These are phyloP conservation scores for Villa cingulata DNA, from an alignment of 2,888 invertebrate species.

Conservation along the genomic window DNA sequence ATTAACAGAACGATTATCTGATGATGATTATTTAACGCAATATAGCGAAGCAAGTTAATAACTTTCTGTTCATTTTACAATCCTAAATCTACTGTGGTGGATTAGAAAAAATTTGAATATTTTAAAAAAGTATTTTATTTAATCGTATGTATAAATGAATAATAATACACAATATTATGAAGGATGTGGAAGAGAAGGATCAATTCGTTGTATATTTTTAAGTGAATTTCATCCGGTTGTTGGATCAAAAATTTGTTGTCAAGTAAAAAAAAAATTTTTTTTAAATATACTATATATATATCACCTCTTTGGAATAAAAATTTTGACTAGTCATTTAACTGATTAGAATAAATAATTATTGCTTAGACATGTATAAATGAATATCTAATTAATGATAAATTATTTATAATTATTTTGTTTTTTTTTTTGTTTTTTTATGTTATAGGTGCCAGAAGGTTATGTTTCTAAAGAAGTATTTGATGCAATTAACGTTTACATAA, in stretches of 20 bases:
- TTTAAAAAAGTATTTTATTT: too few species aligned
- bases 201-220: conserved; percentile 69
- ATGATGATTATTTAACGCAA: too few species aligned
- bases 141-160: not conserved
- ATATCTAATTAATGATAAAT: too few species aligned
- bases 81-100: too few species aligned
- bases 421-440: too few species aligned
- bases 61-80: too few species aligned
- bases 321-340: not conserved
- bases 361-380: conserved; percentile 14
- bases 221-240: conserved; percentile 64
- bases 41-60: too few species aligned
- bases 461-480: conserved; percentile 89
- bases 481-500: conserved; percentile 85
- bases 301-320: too few species aligned
- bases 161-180: conserved; percentile 36
- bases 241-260: conserved; percentile 73
- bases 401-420: too few species aligned
- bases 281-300: too few species aligned
- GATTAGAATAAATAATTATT: not conserved
- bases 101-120: too few species aligned
- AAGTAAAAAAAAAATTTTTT: conserved; percentile 40
- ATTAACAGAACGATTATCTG: too few species aligned
- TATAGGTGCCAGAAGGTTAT: conserved; percentile 74
- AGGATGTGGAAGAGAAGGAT: conserved; percentile 55